phyloP scores from a whole-genome alignment of 1,140 invertebrate species.

The Brachionus rotundiformis region DNA sequence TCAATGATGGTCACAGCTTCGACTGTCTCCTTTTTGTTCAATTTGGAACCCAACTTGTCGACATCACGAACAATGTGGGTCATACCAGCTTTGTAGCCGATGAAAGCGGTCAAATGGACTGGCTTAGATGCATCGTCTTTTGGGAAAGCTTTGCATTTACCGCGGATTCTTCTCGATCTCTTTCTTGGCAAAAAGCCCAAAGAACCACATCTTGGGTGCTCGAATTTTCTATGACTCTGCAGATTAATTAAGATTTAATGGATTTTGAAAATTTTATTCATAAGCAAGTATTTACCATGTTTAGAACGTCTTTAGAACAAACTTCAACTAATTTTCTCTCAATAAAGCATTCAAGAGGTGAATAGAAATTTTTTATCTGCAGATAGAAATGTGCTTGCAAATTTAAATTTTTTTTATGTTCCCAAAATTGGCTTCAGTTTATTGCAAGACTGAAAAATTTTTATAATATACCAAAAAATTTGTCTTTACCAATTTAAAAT shows the following conservation, averaged over 20 bases:
- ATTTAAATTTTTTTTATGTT: background rate
- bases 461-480: background rate
- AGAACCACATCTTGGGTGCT: slow-evolving; percentile 96
- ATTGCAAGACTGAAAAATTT: slow-evolving; percentile 18
- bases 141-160: slow-evolving; percentile 99
- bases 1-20: slow-evolving; percentile 97
- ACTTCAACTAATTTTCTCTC: background rate
- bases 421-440: background rate
- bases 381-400: slow-evolving; percentile 42
- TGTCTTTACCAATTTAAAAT: background rate
- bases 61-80: slow-evolving; percentile 98
- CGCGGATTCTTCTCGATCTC: slow-evolving; percentile 87
- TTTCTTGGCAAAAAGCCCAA: slow-evolving; percentile 99
- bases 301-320: slow-evolving; percentile 10
- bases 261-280: slow-evolving; percentile 3
- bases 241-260: slow-evolving; percentile 48
- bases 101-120: slow-evolving; percentile 94
- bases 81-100: slow-evolving; percentile 99
- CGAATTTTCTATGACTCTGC: slow-evolving; percentile 88
- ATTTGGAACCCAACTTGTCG: slow-evolving; percentile 97
- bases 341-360: background rate
- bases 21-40: slow-evolving; percentile 99
- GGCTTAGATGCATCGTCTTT: slow-evolving; percentile 95
- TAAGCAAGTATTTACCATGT: slow-evolving; percentile 33
- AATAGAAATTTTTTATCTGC: slow-evolving; percentile 1